Base-by-base conservation (phyloP, 2,113 vertebrate species). In the Datnioides undecimradiatus region DNA sequence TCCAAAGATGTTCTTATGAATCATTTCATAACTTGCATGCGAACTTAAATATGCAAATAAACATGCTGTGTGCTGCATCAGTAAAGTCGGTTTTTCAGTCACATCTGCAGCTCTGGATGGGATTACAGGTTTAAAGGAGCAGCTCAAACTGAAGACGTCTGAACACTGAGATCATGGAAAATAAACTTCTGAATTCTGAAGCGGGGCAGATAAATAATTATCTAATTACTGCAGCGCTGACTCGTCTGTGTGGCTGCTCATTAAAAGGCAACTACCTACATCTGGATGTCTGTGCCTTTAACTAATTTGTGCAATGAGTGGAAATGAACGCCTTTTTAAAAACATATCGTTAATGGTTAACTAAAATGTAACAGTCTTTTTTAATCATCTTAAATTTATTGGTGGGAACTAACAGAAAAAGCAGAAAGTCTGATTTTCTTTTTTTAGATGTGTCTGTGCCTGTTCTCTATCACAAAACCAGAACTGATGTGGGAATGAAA, bases 151-250 rank as follows among this genome's bases (percentile, higher is more conserved):
- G 8, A 17, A 23, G 23, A 25, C 55, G 27, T 58, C 8, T 40
- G 14, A n/a, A n/a, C 6, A 27, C 29, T 21, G 46, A 71, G 2
- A 33, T 54, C 29, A 52, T 54, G 43, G 59, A 59, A 86, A 80
- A 70, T 31, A 19, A 66, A 38, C 52, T 12, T 65, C 3, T 69
- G 38, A 75, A 46, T 52, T 46, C 59, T 75, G 29, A 77, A 5
- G 8, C 3, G 49, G 45, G 33, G 34, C n/a, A 55, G 17, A 86
- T 66, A 17, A 82, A 65, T 84, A 48, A 84, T 82, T 69, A 64
- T 49, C 66, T 14, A 38, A 41, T 54, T 40, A 48, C 9, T 80
- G 6, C 46, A 57, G 21, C 34, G 12, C n/a, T 0, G 1, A 55
- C 48, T 41, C 14, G 17, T 31, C 41, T 54, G 62, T 59, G 64